Evolutionary conservation across 2,888 invertebrate species (phyloP).

Genomic region (Tenthredo distinguenda): DNA sequence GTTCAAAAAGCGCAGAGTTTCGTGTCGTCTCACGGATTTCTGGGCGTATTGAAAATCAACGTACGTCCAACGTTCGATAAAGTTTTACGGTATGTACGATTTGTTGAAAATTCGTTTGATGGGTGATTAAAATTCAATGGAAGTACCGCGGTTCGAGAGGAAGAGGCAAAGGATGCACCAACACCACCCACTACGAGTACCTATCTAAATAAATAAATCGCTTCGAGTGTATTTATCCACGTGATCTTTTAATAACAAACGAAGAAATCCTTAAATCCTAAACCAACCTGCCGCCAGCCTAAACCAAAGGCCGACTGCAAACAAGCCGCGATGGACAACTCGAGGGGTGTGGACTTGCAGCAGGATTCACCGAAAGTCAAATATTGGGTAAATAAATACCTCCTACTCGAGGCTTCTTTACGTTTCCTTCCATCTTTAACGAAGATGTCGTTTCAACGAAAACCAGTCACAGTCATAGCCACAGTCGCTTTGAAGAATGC

Average conservation of each 20-base stretch:
- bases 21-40: conserved; percentile 34
- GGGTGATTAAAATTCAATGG: conserved; percentile 20
- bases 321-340: conserved; percentile 64
- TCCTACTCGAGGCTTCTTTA: conserved; percentile 40
- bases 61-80: neutral
- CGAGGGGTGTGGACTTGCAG: conserved; percentile 42
- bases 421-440: conserved; percentile 43
- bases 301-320: conserved; percentile 69
- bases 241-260: conserved; percentile 75
- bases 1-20: conserved; percentile 55
- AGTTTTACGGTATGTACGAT: neutral
- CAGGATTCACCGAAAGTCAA: conserved; percentile 73
- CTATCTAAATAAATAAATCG: conserved; percentile 70
- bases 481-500: conserved; percentile 37
- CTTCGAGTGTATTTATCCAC: conserved; percentile 73
- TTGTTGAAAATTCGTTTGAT: neutral
- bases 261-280: conserved; percentile 76
- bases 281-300: conserved; percentile 72
- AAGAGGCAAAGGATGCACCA: conserved; percentile 9
- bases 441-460: conserved; percentile 46
- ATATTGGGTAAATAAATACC: conserved; percentile 74
- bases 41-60: neutral
- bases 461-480: conserved; percentile 5
- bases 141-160: conserved; percentile 8
- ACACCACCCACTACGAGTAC: conserved; percentile 44